A percentile compares a stretch with the other conserved stretches of the same genome.
phyloP scores from a whole-genome alignment of 2,113 vertebrate genomes.

The Callithrix jacchus region DNA sequence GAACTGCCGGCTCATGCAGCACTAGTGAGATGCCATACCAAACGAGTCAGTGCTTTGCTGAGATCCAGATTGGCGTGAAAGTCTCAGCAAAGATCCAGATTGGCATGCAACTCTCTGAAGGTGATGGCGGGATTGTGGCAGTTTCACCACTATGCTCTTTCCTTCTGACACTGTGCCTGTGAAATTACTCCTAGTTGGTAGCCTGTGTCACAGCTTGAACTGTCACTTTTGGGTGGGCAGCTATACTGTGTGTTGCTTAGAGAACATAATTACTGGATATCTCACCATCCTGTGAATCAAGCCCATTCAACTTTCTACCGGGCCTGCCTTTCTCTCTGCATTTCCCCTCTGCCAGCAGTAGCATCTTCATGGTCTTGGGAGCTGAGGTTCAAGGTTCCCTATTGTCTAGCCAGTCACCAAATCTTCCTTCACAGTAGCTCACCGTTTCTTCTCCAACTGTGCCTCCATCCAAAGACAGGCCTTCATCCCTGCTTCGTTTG shows the following conservation, averaged over 20 bases:
- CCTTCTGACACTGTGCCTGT: not conserved
- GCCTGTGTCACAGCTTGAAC: not conserved
- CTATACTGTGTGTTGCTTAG: slow-evolving; percentile 14
- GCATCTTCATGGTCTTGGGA: not conserved
- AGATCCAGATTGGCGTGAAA: slow-evolving; percentile 93
- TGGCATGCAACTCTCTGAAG: slow-evolving; percentile 94
- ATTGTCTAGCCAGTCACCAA: not conserved
- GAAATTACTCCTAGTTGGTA: not conserved
- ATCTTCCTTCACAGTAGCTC: not conserved
- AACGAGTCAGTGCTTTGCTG: slow-evolving; percentile 83
- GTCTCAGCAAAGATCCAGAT: slow-evolving; percentile 90
- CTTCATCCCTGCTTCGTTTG: not conserved
- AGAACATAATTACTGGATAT: not conserved
- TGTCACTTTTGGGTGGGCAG: not conserved
- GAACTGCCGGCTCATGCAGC: slow-evolving; percentile 92
- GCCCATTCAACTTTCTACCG: not conserved
- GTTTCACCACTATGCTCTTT: not conserved
- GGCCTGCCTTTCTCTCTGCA: not conserved
- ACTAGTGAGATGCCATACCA: slow-evolving; percentile 81
- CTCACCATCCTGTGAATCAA: not conserved
- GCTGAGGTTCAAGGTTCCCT: not conserved
- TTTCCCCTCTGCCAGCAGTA: not conserved
- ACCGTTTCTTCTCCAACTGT: not conserved
- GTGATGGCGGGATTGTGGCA: slow-evolving; percentile 66
- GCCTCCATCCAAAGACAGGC: not conserved